These are phyloP conservation scores for Drosophila subsilvestris DNA, from an alignment of 2,888 invertebrate species.

Conservation along the genomic window DNA sequence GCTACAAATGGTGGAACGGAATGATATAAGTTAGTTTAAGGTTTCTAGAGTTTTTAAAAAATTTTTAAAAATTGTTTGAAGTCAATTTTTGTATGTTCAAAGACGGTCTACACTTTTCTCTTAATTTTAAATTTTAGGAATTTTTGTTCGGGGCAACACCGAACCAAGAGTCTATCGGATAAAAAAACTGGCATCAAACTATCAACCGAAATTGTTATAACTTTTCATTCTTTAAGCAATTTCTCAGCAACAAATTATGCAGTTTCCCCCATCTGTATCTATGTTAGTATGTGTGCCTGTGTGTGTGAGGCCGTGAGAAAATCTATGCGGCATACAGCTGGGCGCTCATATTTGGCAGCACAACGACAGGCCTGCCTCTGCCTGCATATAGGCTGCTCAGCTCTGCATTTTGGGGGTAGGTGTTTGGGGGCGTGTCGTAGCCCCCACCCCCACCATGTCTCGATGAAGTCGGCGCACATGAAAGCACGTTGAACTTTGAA, in stretches of 20 bases:
- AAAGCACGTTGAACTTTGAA: constrained; percentile 69
- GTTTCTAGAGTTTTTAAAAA: no score
- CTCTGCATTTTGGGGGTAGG: constrained; percentile 23
- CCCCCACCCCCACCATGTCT: constrained; percentile 31
- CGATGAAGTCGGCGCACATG: constrained; percentile 13
- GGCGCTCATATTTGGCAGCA: constrained; percentile 67
- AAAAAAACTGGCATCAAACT: background rate
- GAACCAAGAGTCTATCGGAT: no score
- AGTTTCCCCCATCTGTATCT: no score
- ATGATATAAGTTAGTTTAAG: no score
- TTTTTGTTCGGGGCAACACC: no score
- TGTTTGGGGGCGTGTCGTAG: constrained; percentile 9
- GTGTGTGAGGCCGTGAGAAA: constrained; percentile 66
- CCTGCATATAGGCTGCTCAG: constrained; percentile 5
- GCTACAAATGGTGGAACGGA: no score
- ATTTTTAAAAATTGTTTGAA: no score
- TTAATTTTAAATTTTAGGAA: no score
- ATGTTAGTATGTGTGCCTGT: background rate
- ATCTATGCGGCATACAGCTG: constrained; percentile 77
- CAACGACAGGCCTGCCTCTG: constrained; percentile 26
- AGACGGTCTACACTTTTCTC: no score
- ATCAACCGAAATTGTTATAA: background rate
- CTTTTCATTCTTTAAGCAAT: background rate
- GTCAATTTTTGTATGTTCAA: no score
- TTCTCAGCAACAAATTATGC: background rate